Evolutionary conservation across 1,140 invertebrate genomes (phyloP).

Genomic region (Apis dorsata): DNA sequence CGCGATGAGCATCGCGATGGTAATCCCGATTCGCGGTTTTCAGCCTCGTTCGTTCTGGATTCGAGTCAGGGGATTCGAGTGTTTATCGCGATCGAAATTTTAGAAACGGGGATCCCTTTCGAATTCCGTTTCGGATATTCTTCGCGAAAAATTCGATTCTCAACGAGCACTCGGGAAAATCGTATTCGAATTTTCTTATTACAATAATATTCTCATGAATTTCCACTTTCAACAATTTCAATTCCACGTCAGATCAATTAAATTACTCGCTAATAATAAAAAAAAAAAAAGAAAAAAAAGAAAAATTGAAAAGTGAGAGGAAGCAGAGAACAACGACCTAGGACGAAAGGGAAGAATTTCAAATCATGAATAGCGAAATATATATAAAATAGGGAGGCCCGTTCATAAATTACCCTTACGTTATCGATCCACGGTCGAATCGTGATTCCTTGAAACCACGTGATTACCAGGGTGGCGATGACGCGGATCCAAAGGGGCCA

Average conservation of each 20-base stretch:
- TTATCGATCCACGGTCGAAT: slow-evolving; percentile 44
- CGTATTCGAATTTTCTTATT: too few species aligned
- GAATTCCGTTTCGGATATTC: not conserved
- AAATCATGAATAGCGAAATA: slow-evolving; percentile 25
- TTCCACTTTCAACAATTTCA: too few species aligned
- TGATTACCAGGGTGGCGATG: slow-evolving; percentile 47
- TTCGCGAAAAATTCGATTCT: too few species aligned
- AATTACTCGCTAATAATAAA: too few species aligned
- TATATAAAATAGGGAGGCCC: slow-evolving; percentile 16
- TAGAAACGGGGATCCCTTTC: not conserved
- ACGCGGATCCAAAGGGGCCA: slow-evolving; percentile 58
- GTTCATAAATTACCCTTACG: slow-evolving; percentile 39
- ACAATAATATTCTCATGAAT: too few species aligned
- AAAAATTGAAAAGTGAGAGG: too few species aligned
- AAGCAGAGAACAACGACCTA: too few species aligned
- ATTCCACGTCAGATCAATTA: too few species aligned
- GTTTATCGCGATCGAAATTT: not conserved
- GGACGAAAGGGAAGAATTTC: slow-evolving; percentile 31
- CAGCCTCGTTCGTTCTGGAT: not conserved
- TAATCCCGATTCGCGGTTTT: slow-evolving; percentile 3
- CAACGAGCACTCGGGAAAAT: too few species aligned
- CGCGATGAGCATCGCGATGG: not conserved
- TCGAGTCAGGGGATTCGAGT: too few species aligned
- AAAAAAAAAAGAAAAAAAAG: not conserved
- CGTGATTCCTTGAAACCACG: slow-evolving; percentile 33